Percentiles rank a stretch among this genome's conserved stretches.
phyloP scores from a whole-genome alignment of 1,140 invertebrate genomes.

The Cherax quadricarinatus region DNA sequence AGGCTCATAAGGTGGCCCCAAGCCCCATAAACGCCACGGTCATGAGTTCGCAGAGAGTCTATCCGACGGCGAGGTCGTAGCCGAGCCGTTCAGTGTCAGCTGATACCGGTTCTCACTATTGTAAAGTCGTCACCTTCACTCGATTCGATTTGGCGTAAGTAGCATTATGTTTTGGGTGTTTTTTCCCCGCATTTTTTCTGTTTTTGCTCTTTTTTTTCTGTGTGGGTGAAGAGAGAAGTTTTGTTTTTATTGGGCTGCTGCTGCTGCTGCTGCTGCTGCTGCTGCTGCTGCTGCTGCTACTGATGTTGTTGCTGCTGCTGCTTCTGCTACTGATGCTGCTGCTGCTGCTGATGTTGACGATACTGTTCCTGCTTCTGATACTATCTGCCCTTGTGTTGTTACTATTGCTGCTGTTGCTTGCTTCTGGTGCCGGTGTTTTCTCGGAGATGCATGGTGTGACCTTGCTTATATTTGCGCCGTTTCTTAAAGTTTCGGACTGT shows the following conservation, averaged over 20 bases:
- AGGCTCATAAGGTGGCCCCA: conserved; percentile 53
- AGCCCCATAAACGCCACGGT: conserved; percentile 61
- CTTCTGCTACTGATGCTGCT: background rate
- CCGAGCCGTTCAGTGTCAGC: conserved; percentile 50
- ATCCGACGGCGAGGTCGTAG: conserved; percentile 46
- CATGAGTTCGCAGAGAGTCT: conserved; percentile 40
- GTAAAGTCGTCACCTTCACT: conserved; percentile 61
- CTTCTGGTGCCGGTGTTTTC: too few species aligned
- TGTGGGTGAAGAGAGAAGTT: background rate
- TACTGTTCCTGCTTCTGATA: too few species aligned
- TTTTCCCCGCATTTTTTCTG: background rate
- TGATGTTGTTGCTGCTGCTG: background rate
- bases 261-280: background rate
- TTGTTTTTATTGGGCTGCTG: background rate
- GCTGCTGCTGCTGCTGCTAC: too few species aligned
- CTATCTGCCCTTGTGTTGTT: too few species aligned
- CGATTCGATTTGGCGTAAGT: conserved; percentile 62
- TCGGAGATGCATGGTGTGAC: too few species aligned
- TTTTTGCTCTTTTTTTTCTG: background rate
- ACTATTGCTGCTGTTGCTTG: too few species aligned
- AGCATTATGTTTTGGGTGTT: conserved; percentile 34
- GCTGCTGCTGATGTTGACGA: too few species aligned
- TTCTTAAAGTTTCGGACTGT: background rate
- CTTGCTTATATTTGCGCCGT: too few species aligned
- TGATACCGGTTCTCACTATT: conserved; percentile 41